Evolutionary conservation across 2,113 vertebrate species (phyloP).

Genomic region (Neoarius graeffei): DNA sequence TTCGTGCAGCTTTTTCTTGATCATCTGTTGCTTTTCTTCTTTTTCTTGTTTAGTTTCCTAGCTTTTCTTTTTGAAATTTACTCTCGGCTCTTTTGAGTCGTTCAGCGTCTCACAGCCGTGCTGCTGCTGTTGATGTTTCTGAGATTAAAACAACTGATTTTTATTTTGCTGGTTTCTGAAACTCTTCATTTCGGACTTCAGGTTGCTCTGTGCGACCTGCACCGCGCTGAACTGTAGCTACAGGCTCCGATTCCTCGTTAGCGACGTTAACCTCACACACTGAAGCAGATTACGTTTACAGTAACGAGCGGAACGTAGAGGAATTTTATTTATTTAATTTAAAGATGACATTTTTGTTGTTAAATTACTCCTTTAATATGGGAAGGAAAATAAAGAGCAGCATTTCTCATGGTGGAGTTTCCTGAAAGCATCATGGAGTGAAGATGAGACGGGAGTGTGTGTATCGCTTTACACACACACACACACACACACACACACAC

Average conservation of each 20-base stretch:
- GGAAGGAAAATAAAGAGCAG: not conserved
- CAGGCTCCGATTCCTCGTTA: not conserved
- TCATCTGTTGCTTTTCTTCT: not conserved
- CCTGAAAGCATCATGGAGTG: not conserved
- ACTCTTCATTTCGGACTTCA: not conserved
- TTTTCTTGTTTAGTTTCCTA: not conserved
- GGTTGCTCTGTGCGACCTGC: too few species aligned
- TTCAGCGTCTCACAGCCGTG: too few species aligned
- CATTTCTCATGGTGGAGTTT: not conserved
- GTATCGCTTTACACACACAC: not conserved
- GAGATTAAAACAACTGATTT: too few species aligned
- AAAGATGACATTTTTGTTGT: not conserved
- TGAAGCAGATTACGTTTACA: not conserved
- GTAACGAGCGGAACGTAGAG: not conserved
- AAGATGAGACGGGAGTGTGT: not conserved
- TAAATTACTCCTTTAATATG: constrained; percentile 8
- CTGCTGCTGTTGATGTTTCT: too few species aligned
- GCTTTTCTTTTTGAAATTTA: not conserved
- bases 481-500: not conserved
- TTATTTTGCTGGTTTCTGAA: not conserved
- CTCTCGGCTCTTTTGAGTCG: not conserved
- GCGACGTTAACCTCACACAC: not conserved
- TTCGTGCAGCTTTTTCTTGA: not conserved
- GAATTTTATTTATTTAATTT: not conserved
- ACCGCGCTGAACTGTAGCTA: not conserved